A percentile compares a stretch with the other conserved stretches of the same genome.
Conservation (phyloP, 2,113 vertebrate genomes). For the Eretmochelys imbricata region DNA sequence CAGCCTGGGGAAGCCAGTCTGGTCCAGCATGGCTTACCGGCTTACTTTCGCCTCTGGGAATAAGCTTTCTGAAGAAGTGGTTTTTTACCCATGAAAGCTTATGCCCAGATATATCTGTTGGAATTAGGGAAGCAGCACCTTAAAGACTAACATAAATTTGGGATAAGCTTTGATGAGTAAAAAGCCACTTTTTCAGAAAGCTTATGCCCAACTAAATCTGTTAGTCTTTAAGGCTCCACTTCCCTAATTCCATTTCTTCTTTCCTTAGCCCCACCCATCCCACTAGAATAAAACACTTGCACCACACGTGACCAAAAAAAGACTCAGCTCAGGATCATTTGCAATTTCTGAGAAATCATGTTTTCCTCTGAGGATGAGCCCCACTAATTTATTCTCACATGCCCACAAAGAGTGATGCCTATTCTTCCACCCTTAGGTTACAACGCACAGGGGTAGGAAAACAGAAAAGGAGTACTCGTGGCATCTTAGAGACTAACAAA, state of each 20-base stretch:
- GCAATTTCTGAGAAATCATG: neutral
- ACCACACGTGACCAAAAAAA: constrained; percentile 7
- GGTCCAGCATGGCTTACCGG: too few species aligned
- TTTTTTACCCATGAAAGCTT: too few species aligned
- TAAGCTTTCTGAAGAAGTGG: too few species aligned
- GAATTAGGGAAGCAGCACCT: too few species aligned
- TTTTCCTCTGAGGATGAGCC: neutral
- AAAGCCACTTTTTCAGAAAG: too few species aligned
- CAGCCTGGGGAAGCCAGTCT: too few species aligned
- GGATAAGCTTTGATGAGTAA: too few species aligned
- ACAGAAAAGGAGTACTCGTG: neutral
- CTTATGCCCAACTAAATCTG: too few species aligned
- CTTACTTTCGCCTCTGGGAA: too few species aligned
- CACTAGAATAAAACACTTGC: neutral
- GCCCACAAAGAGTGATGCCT: neutral
- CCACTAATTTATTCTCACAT: neutral
- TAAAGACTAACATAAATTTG: too few species aligned
- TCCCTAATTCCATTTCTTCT: constrained; percentile 47
- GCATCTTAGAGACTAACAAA: too few species aligned
- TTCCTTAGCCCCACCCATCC: constrained; percentile 50
- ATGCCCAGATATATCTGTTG: too few species aligned
- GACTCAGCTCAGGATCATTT: neutral
- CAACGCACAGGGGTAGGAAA: neutral
- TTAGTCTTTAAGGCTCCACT: neutral
- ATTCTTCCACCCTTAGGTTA: neutral